These are phyloP conservation scores for Micronycteris hirsuta DNA, from an alignment of 2,113 vertebrate genomes.

Conservation along the genomic window DNA sequence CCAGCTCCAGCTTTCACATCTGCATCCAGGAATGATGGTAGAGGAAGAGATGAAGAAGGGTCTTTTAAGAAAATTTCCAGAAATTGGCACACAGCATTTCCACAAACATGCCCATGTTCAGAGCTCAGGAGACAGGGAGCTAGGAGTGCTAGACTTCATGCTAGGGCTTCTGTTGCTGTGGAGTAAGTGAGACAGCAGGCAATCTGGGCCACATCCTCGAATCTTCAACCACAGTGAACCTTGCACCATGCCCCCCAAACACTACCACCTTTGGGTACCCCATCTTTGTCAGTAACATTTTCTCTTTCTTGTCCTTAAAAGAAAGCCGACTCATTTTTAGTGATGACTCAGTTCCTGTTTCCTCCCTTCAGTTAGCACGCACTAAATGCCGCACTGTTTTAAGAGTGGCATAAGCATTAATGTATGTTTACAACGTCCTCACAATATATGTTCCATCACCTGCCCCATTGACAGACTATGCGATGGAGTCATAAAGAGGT, in stretches of 20 bases:
- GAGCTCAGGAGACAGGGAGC: neutral
- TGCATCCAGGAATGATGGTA: neutral
- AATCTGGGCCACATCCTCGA: neutral
- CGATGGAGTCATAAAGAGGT: neutral
- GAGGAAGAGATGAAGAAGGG: neutral
- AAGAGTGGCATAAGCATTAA: accelerated
- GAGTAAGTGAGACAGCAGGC: neutral
- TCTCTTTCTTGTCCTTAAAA: neutral
- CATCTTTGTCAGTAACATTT: neutral
- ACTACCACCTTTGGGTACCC: neutral
- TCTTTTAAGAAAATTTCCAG: neutral
- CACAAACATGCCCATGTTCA: neutral
- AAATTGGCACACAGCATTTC: neutral
- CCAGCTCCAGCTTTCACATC: neutral
- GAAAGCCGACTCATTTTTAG: neutral
- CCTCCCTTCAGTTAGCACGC: neutral
- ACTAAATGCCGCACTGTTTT: neutral
- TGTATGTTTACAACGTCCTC: neutral
- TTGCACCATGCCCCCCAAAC: too few relatives aligned
- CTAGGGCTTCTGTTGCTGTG: neutral
- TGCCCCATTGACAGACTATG: neutral
- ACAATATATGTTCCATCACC: accelerated
- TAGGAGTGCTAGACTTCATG: neutral
- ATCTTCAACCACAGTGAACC: neutral
- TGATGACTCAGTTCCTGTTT: neutral